A percentile compares a stretch with the other conserved stretches of the same genome.
phyloP scores from a whole-genome alignment of 2,113 vertebrate genomes.

The Siniperca knerii region DNA sequence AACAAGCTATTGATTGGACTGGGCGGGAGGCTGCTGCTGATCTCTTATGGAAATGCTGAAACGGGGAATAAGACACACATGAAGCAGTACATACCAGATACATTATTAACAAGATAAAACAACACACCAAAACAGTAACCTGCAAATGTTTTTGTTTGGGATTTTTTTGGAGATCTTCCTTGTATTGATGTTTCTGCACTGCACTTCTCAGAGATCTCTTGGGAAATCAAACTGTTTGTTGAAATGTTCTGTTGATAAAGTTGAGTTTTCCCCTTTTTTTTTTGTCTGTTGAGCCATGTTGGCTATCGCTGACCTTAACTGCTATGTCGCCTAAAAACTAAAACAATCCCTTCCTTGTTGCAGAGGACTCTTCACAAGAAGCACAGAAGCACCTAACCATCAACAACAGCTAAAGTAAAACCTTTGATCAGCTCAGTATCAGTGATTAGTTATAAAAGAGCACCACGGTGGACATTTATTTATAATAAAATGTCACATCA shows the following conservation, averaged over 20 bases:
- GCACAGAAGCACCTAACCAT: not conserved
- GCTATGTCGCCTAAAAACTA: too few species aligned
- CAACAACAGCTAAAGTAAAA: slow-evolving; percentile 1
- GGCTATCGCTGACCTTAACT: not conserved
- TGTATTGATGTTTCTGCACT: slow-evolving; percentile 17
- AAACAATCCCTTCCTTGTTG: slow-evolving; percentile 11
- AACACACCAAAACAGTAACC: slow-evolving; percentile 22
- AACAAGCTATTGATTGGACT: slow-evolving; percentile 78
- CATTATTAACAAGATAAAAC: slow-evolving; percentile 32
- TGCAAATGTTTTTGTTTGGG: not conserved
- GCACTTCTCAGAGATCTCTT: slow-evolving; percentile 4
- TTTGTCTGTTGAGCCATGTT: slow-evolving; percentile 2
- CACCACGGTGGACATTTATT: slow-evolving; percentile 14
- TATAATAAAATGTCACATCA: slow-evolving; percentile 35
- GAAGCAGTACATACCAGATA: slow-evolving; percentile 37
- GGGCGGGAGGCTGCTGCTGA: slow-evolving; percentile 55
- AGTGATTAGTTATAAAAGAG: slow-evolving; percentile 19
- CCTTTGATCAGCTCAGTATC: slow-evolving; percentile 35
- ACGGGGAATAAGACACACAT: slow-evolving; percentile 41
- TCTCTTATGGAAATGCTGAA: slow-evolving; percentile 65
- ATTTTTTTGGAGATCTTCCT: slow-evolving; percentile 2
- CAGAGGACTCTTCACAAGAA: not conserved
- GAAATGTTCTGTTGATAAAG: slow-evolving; percentile 23
- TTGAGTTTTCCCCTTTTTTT: slow-evolving; percentile 9
- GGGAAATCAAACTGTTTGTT: slow-evolving; percentile 39